A percentile compares a stretch with the other conserved stretches of the same genome.
Conservation (phyloP, 2,888 invertebrate genomes). For the Drosophila infuscata region DNA sequence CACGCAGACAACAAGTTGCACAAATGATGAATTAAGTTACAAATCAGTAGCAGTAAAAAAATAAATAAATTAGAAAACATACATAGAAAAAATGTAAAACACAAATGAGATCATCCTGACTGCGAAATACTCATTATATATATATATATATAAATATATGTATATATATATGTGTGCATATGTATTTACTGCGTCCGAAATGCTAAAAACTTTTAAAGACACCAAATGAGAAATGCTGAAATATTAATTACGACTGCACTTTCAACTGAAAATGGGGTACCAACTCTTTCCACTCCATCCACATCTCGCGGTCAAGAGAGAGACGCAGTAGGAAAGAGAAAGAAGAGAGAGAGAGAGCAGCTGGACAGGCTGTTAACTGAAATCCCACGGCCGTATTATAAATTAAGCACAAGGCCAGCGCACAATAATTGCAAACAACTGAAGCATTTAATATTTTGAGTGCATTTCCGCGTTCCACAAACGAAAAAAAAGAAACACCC, state of each 20-base stretch:
- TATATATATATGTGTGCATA: neutral
- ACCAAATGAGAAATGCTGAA: neutral
- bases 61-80: neutral
- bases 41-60: neutral
- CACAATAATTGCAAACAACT: conserved; percentile 76
- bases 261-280: neutral
- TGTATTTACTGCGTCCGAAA: neutral
- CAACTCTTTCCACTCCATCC: neutral
- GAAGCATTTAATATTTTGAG: conserved; percentile 83
- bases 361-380: conserved; percentile 23
- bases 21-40: neutral
- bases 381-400: conserved; percentile 56
- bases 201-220: neutral
- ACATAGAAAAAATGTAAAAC: neutral
- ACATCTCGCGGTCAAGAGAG: neutral
- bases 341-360: conserved; percentile 1
- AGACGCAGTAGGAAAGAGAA: neutral
- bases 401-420: conserved; percentile 69
- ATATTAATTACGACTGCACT: neutral
- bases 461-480: conserved; percentile 76
- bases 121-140: too few relatives aligned
- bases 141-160: neutral
- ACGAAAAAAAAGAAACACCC: conserved; percentile 5
- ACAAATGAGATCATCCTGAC: neutral
- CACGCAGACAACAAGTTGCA: neutral